Evolutionary conservation across 2,888 invertebrate genomes (phyloP), one percentile per base, ranked within the genome.

Genomic region (Lutraria lutraria): DNA sequence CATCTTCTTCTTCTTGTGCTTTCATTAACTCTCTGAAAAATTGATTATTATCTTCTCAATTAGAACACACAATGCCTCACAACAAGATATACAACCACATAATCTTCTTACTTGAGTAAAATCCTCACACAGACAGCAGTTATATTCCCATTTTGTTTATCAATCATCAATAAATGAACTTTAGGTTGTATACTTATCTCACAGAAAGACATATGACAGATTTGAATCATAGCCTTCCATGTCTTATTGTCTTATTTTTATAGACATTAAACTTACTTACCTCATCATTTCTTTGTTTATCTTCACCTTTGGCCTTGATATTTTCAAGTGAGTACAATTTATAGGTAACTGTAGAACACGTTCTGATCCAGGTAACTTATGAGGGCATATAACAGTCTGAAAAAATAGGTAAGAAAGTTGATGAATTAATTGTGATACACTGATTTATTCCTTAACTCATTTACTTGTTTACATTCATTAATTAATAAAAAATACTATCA

Each of bases 341-440:
- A 94, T 93, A 16, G 96, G 96, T 25, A 96, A 83, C 0, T 94
- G 91, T 68, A 96, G 95, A 4, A 96, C 93, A 81, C 94, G 95
- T n/a, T 96, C 96, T 84, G 93, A 89, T 8, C 95, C 94, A n/a
- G 95, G 93, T 16, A 96, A 90, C 91, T 96, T 96, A 93, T 96
- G 96, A 8, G 96, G 96, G 88, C 96, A 96, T 13, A 96, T 93
- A 13, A 96, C 95, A 53, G 96, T 96, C 96, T 96, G 94, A 52
- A 92, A n/a, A n/a, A 94, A 16, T 53, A 31, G 12, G 2, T 13
- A 31, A 72, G 16, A 72, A 6, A 12, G n/a, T n/a, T 29, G 2
- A 15, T 15, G 72, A 43, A 43, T 43, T 8, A 43, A 43, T 4
- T 43, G 43, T 43, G 43, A 43, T 43, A 43, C 43, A 43, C 43